Base-by-base conservation (phyloP, 2,113 vertebrate species). In the Sinocyclocheilus anshuiensis region DNA sequence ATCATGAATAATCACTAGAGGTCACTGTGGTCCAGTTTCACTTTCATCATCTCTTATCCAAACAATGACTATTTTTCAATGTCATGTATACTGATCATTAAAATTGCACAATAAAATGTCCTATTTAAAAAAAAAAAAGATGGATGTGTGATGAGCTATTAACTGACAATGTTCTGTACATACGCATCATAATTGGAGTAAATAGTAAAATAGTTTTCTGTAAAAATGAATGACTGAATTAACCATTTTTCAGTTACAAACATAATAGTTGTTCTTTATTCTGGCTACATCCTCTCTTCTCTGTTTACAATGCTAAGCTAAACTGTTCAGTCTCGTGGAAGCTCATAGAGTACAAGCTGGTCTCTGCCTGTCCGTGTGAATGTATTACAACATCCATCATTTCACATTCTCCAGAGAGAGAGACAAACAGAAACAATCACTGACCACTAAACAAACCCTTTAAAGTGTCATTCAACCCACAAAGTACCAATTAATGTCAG, bases 351-450 rank as follows among this genome's bases (percentile, higher is more conserved):
- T 8, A 65, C 57, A 81, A 65, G 78, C 36, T 86, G 90, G 92
- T 91, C 90, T 92, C 87, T 82, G 72, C 55, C 89, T 92, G 91
- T 92, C 92, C 88, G 86, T 86, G 85, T 67, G 88, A 83, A 92
- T 91, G 91, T 87, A 79, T 63, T 72, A 89, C 89, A 88, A 89
- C 90, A 92, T 93, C 92, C 89, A 92, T 93, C 91, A 92, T 87
- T 86, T 86, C 55, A 86, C 77, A 80, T 24, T 80, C 55, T 88
- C 91, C 90, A 81, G 57, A 81, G 33, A 80, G 12, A 71, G 61
- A 53, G 45, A 80, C 12, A 76, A 42, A 50, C 1, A 48, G 33
- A 45, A 29, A 50, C 65, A 74, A 74, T 39, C 48, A 57, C 20
- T 81, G 78, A 26, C 78, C 77, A 81, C 57, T 81, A 63, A 65